Evolutionary conservation across 2,797 vertebrate species (phyloP), one percentile per base, ranked within the genome.

Genomic region (Sebastes goodei): DNA sequence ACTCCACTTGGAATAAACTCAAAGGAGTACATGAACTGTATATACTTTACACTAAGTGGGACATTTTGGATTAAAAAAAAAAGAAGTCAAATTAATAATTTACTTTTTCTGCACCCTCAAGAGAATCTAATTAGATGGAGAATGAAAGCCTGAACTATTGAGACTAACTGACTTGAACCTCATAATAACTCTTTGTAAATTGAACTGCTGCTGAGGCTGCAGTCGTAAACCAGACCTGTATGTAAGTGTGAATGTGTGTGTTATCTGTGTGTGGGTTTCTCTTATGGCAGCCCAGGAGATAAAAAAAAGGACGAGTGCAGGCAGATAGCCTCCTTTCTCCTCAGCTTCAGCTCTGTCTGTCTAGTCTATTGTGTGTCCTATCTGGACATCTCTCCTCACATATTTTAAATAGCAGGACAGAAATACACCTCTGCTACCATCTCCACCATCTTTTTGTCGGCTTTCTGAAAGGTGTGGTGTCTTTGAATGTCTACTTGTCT

Each of bases 131-230:
- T 85, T 80, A 74, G 73, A 78, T 80, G 27, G 42, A 74, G 46
- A 62, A 82, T 71, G 68, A 75, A 84, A 79, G 56, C 23, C 74
- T 56, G 9, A 86, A 60, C 67, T 56, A 61, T 59, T 82, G 42
- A 82, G 77, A 72, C 63, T 25, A 27, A 74, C 55, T 59, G 70
- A 65, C 62, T 53, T 61, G 11, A 86, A 75, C 56, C 75, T 88
- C 72, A 76, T 82, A 81, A 77, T 78, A 82, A 81, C 63, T 83
- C 62, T 32, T 61, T 35, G 73, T 84, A 77, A 82, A 86, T 75
- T 82, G 77, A 90, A 74, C 76, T 85, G 66, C 66, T 83, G 83
- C 81, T 80, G 76, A 87, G 74, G 70, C 81, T 82, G 72, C 81
- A 71, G 71, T 74, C 9, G 23, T 89, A 81, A 87, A 84, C 35